Percentiles rank a stretch among this genome's conserved stretches.
phyloP scores from a whole-genome alignment of 2,113 vertebrate genomes.

The Paradisaea rubra region DNA sequence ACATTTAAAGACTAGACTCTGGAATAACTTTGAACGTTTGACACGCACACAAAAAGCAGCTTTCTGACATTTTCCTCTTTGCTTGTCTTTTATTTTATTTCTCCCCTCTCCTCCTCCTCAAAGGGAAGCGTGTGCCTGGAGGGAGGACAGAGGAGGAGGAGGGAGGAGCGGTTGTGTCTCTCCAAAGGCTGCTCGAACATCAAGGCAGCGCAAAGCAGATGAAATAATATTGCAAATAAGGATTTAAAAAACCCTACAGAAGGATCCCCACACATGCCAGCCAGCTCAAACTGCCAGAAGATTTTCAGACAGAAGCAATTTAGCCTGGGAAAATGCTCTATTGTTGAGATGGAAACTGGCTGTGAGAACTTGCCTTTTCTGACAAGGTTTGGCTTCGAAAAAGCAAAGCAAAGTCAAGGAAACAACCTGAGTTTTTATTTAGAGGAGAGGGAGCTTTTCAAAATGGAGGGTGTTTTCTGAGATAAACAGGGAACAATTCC shows the following conservation, averaged over 20 bases:
- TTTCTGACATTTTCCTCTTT: conserved; percentile 64
- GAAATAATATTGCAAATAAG: conserved; percentile 53
- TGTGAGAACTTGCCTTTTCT: conserved; percentile 4
- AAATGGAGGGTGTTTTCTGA: conserved; percentile 16
- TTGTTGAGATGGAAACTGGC: conserved; percentile 32
- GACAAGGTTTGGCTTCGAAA: neutral
- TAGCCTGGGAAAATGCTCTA: conserved; percentile 13
- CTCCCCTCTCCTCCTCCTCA: conserved; percentile 47
- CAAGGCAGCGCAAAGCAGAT: conserved; percentile 29
- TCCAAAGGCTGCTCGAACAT: conserved; percentile 43
- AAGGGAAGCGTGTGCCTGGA: conserved; percentile 52
- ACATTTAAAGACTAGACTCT: conserved; percentile 15
- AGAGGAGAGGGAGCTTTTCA: neutral
- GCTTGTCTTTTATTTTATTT: conserved; percentile 48
- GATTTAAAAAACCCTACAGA: conserved; percentile 31
- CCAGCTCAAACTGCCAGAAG: conserved; percentile 27
- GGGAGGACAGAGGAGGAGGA: conserved; percentile 51
- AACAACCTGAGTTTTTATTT: conserved; percentile 15
- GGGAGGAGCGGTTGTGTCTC: conserved; percentile 31
- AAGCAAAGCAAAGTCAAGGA: conserved; percentile 3
- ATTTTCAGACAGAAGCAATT: conserved; percentile 28
- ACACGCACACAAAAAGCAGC: conserved; percentile 47
- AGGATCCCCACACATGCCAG: conserved; percentile 28
- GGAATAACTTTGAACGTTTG: conserved; percentile 61
- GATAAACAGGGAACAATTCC: conserved; percentile 1